These are phyloP conservation scores for Cyprinodon diabolis DNA, from an alignment of 2,797 vertebrate genomes.

Conservation along the genomic window DNA sequence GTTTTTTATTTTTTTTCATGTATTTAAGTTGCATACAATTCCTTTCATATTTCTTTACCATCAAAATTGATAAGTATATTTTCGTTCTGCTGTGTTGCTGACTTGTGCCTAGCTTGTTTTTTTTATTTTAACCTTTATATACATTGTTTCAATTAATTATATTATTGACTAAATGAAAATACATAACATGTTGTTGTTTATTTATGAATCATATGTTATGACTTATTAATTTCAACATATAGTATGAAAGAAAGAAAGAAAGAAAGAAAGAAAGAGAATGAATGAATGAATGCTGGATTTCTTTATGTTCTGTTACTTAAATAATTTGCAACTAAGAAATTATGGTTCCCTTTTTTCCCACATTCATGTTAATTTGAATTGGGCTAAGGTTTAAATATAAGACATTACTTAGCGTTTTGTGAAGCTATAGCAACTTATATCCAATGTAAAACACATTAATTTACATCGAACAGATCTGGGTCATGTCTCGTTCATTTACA, in stretches of 20 bases:
- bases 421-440: slow-evolving; percentile 61
- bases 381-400: slow-evolving; percentile 4
- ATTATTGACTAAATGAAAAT: not conserved
- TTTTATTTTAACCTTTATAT: too few species aligned
- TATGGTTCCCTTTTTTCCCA: not conserved
- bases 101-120: not conserved
- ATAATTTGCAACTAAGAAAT: not conserved
- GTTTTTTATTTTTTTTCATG: not conserved
- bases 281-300: too few species aligned
- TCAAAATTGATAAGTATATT: not conserved
- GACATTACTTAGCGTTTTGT: slow-evolving; percentile 35
- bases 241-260: not conserved
- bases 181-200: not conserved
- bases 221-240: not conserved
- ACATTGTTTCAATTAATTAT: too few species aligned
- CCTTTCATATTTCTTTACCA: not conserved
- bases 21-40: not conserved
- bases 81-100: not conserved
- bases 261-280: too few species aligned
- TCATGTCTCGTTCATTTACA: slow-evolving; percentile 80
- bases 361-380: not conserved
- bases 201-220: not conserved
- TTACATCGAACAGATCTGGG: slow-evolving; percentile 81
- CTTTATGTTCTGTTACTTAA: not conserved
- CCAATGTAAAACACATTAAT: slow-evolving; percentile 84